Evolutionary conservation across 2,113 vertebrate genomes (phyloP).

Genomic region (Tragelaphus imberbis): DNA sequence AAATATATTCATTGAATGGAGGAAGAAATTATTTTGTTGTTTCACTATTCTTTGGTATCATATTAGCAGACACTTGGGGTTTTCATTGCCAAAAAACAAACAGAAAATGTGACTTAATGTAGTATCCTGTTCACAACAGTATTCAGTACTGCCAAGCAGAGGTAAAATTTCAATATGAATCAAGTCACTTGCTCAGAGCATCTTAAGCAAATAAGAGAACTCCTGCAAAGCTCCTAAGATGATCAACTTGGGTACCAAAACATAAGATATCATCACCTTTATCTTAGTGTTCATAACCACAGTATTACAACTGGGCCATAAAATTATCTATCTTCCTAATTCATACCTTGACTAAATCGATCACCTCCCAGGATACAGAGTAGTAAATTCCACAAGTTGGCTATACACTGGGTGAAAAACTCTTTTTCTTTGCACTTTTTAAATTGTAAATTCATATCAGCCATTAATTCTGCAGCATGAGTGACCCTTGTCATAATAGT

Average conservation of each 20-base stretch:
- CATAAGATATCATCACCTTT: slow-evolving; percentile 12
- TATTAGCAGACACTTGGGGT: not conserved
- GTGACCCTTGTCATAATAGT: slow-evolving; percentile 45
- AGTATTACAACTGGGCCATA: not conserved
- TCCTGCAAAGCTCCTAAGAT: not conserved
- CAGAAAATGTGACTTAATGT: not conserved
- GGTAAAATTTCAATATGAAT: not conserved
- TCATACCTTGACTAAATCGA: not conserved
- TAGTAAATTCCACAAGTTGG: slow-evolving; percentile 26
- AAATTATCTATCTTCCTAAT: slow-evolving; percentile 52
- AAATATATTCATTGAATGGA: not conserved
- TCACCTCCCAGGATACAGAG: not conserved
- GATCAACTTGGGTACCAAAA: not conserved
- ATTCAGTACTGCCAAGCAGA: not conserved
- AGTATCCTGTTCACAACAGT: not conserved
- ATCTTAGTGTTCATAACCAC: not conserved
- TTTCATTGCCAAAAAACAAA: not conserved
- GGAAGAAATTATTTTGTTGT: not conserved
- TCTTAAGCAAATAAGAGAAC: not conserved
- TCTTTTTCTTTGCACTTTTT: slow-evolving; percentile 50
- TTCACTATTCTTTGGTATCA: not conserved
- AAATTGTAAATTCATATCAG: slow-evolving; percentile 23
- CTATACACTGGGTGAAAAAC: not conserved
- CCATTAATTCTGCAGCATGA: slow-evolving; percentile 53
- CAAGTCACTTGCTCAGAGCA: not conserved